Conservation (phyloP, 1,140 invertebrate species). For the Drosophila carrolli region DNA sequence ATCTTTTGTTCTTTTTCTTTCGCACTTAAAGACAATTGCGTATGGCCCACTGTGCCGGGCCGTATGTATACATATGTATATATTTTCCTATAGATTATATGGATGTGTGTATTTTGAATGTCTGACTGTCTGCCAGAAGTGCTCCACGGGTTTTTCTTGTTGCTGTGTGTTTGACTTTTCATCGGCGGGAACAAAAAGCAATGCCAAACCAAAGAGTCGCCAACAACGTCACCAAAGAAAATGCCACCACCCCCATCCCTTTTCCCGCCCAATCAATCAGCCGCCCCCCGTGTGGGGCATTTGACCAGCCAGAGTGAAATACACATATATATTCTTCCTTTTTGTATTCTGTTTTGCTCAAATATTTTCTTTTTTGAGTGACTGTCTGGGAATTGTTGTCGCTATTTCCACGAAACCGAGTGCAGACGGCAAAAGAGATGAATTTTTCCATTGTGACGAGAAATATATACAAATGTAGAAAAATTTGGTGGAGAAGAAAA, state of each 20-base stretch:
- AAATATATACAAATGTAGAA: background rate
- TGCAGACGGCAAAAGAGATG: conserved; percentile 21
- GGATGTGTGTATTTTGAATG: conserved; percentile 47
- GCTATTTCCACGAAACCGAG: conserved; percentile 37
- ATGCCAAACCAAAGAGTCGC: conserved; percentile 64
- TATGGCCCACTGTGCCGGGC: conserved; percentile 67
- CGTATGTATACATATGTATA: conserved; percentile 12
- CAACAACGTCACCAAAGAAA: conserved; percentile 70
- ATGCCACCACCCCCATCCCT: conserved; percentile 30
- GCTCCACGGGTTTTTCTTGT: conserved; percentile 34
- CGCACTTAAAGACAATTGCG: conserved; percentile 66
- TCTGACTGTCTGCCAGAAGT: conserved; percentile 76
- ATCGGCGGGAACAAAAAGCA: conserved; percentile 56
- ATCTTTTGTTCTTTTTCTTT: conserved; percentile 42
- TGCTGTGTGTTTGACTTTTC: conserved; percentile 65
- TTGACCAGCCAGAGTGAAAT: conserved; percentile 16
- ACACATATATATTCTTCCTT: conserved; percentile 4
- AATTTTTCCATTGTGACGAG: conserved; percentile 40
- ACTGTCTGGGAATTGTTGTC: conserved; percentile 57
- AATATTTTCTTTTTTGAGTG: conserved; percentile 66
- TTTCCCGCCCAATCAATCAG: conserved; percentile 65
- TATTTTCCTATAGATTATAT: conserved; percentile 32
- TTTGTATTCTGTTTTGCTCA: conserved; percentile 44
- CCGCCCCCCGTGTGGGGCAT: conserved; percentile 1
- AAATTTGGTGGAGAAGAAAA: background rate